Evolutionary conservation across 2,888 invertebrate species (phyloP).

Genomic region (Hypomecis atomaria): DNA sequence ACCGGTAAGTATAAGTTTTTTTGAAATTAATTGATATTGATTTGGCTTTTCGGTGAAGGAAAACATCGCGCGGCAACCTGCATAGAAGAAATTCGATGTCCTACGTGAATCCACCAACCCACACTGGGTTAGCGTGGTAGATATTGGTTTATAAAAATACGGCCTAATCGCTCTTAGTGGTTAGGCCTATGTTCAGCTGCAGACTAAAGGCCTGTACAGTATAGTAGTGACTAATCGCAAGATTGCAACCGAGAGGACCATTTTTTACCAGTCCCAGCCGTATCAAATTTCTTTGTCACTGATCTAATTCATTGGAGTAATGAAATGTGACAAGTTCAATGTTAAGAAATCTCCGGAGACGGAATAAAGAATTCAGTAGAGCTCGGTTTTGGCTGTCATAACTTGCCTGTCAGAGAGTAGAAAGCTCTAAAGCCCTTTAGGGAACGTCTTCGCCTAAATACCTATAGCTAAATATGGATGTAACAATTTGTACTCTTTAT

Average conservation of each 20-base stretch:
- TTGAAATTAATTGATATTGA: too few relatives aligned
- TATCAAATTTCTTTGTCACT: conserved; percentile 8
- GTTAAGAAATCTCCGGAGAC: neutral
- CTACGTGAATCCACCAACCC: too few relatives aligned
- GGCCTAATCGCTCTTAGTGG: too few relatives aligned
- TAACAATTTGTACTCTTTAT: conserved; percentile 18
- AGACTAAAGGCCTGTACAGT: neutral
- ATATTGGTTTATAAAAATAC: too few relatives aligned
- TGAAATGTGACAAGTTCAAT: conserved; percentile 6
- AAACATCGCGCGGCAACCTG: too few relatives aligned
- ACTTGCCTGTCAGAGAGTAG: neutral
- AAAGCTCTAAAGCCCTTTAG: neutral
- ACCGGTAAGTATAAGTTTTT: too few relatives aligned
- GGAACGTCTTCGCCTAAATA: conserved; percentile 2
- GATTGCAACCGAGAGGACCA: neutral
- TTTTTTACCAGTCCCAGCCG: neutral
- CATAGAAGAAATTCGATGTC: too few relatives aligned
- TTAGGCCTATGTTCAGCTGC: too few relatives aligned
- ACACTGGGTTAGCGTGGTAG: too few relatives aligned
- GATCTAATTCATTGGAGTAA: neutral
- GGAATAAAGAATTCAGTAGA: neutral
- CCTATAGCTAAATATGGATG: neutral
- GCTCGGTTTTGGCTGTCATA: neutral
- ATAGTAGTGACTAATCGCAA: neutral
- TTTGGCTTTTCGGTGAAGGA: too few relatives aligned